phyloP scores from a whole-genome alignment of 1,140 invertebrate species.

The Orchestia grillus region DNA sequence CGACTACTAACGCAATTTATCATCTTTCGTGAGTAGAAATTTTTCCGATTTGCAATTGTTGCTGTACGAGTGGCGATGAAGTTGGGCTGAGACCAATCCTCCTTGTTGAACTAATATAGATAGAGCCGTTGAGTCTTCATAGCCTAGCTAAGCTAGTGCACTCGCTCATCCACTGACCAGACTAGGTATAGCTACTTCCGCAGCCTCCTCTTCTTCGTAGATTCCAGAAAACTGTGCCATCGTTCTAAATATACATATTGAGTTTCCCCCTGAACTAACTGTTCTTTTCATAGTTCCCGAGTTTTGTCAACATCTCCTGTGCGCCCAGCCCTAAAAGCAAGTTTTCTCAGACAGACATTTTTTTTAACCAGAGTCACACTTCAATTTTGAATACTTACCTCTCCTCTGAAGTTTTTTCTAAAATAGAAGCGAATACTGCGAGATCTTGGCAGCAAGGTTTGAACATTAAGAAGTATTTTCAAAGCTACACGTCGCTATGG shows the following conservation, averaged over 20 bases:
- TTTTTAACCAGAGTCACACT: neutral
- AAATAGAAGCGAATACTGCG: neutral
- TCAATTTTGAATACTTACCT: neutral
- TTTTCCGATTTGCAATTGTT: neutral
- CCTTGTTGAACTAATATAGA: neutral
- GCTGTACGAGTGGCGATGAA: neutral
- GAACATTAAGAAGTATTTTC: neutral
- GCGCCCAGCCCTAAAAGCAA: neutral
- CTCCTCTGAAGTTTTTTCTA: neutral
- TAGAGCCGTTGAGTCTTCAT: neutral
- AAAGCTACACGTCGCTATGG: neutral
- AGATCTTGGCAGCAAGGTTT: no score
- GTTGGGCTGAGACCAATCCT: neutral
- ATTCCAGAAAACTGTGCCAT: neutral
- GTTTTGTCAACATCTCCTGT: neutral
- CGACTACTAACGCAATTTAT: neutral
- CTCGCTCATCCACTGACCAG: neutral
- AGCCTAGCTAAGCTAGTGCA: neutral
- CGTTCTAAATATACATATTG: neutral
- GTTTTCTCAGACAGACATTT: neutral
- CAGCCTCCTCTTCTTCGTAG: neutral
- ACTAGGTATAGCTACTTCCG: neutral
- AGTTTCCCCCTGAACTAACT: neutral
- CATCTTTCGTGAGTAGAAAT: neutral
- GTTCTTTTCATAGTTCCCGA: neutral